Conservation (phyloP, 1,140 invertebrate genomes). For the Holcopasites calliopsidis region DNA sequence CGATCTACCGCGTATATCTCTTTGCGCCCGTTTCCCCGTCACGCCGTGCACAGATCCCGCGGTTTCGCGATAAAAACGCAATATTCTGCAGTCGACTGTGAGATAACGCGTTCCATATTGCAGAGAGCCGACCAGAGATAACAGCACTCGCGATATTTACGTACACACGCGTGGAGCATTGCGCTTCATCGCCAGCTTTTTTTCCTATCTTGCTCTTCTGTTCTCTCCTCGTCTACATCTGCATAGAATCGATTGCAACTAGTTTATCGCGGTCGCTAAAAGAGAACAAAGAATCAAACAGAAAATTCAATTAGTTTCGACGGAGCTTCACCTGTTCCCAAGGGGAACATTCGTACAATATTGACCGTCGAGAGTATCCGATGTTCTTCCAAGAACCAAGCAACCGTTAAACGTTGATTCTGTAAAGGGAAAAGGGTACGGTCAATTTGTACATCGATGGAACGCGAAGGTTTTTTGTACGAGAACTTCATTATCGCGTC, state of each 20-base stretch:
- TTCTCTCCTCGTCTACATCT: background rate
- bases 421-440: background rate
- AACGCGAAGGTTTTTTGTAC: background rate
- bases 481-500: slow-evolving; percentile 32
- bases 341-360: too few relatives aligned
- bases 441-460: background rate
- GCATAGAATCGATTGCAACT: background rate
- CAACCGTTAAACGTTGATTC: background rate
- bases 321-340: too few relatives aligned
- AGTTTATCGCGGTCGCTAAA: too few relatives aligned
- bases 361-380: too few relatives aligned
- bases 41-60: slow-evolving; percentile 16
- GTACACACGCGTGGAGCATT: slow-evolving; percentile 23
- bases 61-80: slow-evolving; percentile 57
- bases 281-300: background rate
- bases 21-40: too few relatives aligned
- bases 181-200: slow-evolving; percentile 41
- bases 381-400: background rate
- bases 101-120: slow-evolving; percentile 61
- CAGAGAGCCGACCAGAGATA: slow-evolving; percentile 52
- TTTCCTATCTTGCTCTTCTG: background rate
- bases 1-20: slow-evolving; percentile 39
- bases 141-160: slow-evolving; percentile 53
- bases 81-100: slow-evolving; percentile 51
- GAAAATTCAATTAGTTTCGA: background rate